phyloP scores from a whole-genome alignment of 2,888 invertebrate genomes.

The Amphipyra berbera region DNA sequence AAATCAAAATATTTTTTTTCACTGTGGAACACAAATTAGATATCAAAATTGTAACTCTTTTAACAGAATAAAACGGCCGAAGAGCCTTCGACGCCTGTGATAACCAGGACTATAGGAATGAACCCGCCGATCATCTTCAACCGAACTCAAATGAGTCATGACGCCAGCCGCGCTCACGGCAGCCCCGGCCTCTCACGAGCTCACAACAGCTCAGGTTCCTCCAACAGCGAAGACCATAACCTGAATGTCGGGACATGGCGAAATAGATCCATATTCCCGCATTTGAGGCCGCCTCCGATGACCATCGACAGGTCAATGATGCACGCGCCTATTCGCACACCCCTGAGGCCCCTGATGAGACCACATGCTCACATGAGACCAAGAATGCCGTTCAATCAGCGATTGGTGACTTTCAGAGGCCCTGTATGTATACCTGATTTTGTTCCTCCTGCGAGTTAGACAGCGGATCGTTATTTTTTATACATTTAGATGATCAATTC shows the following conservation, averaged over 20 bases:
- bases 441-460: slow-evolving; percentile 19
- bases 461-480: too few species aligned
- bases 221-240: slow-evolving; percentile 18
- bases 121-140: slow-evolving; percentile 26
- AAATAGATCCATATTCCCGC: slow-evolving; percentile 35
- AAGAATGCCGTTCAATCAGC: slow-evolving; percentile 28
- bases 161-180: background rate
- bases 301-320: background rate
- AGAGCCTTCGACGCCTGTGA: slow-evolving; percentile 43
- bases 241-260: slow-evolving; percentile 29
- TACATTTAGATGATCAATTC: too few species aligned
- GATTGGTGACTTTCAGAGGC: slow-evolving; percentile 50
- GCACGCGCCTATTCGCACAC: background rate
- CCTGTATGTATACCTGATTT: slow-evolving; percentile 65
- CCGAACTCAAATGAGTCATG: background rate
- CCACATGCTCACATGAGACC: slow-evolving; percentile 17
- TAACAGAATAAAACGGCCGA: slow-evolving; percentile 52
- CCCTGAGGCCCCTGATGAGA: slow-evolving; percentile 20
- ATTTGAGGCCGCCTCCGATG: slow-evolving; percentile 8
- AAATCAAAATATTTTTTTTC: too few species aligned
- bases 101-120: slow-evolving; percentile 64
- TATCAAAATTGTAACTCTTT: slow-evolving; percentile 3
- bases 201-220: slow-evolving; percentile 7
- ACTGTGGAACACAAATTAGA: background rate
- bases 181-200: slow-evolving; percentile 4